These are phyloP conservation scores for Arothron firmamentum DNA, from an alignment of 2,113 vertebrate species.

Conservation along the genomic window DNA sequence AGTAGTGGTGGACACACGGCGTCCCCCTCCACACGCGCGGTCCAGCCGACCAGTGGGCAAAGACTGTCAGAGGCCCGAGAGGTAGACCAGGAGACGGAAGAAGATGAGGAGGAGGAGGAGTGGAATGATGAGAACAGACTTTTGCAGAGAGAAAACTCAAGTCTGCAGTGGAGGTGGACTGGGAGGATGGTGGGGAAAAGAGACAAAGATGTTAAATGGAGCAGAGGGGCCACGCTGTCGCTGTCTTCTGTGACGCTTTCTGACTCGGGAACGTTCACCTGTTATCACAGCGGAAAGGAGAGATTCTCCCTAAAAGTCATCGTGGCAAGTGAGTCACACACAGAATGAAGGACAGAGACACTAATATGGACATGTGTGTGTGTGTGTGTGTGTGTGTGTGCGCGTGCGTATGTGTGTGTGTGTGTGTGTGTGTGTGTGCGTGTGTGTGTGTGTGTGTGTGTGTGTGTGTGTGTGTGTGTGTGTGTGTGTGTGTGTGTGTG, in stretches of 20 bases:
- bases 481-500: too few species aligned
- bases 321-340: conserved; percentile 59
- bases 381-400: too few species aligned
- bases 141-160: conserved; percentile 28
- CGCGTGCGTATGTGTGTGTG: too few species aligned
- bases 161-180: conserved; percentile 58
- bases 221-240: conserved; percentile 32
- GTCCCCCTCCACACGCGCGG: background rate
- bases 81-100: background rate
- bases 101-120: conserved; percentile 12
- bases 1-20: background rate
- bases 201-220: conserved; percentile 6
- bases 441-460: too few species aligned
- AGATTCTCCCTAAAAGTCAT: conserved; percentile 58
- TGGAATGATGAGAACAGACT: conserved; percentile 17
- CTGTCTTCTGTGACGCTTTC: conserved; percentile 37
- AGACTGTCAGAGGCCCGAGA: background rate
- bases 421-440: too few species aligned
- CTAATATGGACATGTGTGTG: background rate
- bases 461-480: too few species aligned
- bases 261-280: conserved; percentile 70
- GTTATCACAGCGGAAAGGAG: conserved; percentile 51
- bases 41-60: conserved; percentile 4
- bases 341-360: background rate
- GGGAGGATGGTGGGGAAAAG: conserved; percentile 19